Evolutionary conservation across 2,888 invertebrate species (phyloP), one percentile per base, ranked within the genome.

Genomic region (Pecten maximus): DNA sequence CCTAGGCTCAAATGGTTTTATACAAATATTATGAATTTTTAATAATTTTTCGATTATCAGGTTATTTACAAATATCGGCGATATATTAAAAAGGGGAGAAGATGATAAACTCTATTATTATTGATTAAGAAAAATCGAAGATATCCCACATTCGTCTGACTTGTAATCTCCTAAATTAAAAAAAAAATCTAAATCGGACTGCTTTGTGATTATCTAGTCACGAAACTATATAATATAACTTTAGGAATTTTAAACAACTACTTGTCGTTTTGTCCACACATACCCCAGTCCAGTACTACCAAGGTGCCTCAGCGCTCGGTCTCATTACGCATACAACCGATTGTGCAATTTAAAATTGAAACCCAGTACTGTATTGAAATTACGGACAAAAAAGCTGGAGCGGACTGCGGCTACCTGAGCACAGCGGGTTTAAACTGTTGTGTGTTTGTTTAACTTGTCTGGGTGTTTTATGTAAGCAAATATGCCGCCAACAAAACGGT

Each of bases 271-370:
- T 74, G 35, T 28, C 74, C 74, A 54, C n/a, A 48, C 48, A 54
- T 23, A 54, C 54, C 54, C 19, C 23, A 54, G 54, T 54, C 54
- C 54, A 54, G 60, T 12, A 74, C 4, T 10, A 35, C 0, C 28
- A 28, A 28, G 74, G 74, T 35, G 35, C 35, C 12, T 74, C 74
- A 15, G 74, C 74, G 28, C 35, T 19, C 35, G 74, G 23, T 28
- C 74, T 28, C 35, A 74, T 35, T 35, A 28, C 19, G 2, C n/a
- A 54, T 2, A 54, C 19, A 54, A 15, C 54, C 54, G 54, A 54
- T 54, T 54, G 54, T 74, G 74, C 35, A 74, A 74, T 74, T 6
- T 74, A 74, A 74, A 35, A 74, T 74, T 74, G 74, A 74, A 74
- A 74, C 74, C 74, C 74, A 15, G 35, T 74, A 74, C 74, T 12